phyloP scores from a whole-genome alignment of 1,140 invertebrate species.

The Cotesia glomerata region DNA sequence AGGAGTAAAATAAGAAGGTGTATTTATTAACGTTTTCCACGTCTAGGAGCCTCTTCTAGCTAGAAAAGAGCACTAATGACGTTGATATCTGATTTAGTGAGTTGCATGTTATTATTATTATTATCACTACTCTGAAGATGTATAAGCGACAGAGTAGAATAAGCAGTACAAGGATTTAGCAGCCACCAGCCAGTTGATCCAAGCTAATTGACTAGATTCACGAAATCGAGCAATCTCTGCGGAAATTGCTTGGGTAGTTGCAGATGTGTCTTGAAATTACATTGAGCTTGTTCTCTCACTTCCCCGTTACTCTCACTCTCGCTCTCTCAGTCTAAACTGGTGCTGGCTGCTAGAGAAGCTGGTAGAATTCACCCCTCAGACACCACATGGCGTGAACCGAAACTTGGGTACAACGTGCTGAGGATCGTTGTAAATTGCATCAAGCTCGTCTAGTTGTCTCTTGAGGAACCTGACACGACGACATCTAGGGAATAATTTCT shows the following conservation, averaged over 20 bases:
- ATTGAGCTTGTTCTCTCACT: not conserved
- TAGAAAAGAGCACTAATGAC: not conserved
- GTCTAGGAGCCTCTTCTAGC: too few relatives aligned
- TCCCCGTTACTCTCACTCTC: too few relatives aligned
- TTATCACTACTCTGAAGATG: too few relatives aligned
- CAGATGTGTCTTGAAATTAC: slow-evolving; percentile 9
- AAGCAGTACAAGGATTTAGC: not conserved
- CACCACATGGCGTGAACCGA: not conserved
- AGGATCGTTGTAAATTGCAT: not conserved
- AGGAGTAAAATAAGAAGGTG: not conserved
- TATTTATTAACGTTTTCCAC: not conserved
- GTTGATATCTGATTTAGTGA: not conserved
- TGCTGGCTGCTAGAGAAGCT: too few relatives aligned
- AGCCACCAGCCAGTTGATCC: not conserved
- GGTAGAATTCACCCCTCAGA: not conserved
- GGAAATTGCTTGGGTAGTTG: slow-evolving; percentile 1
- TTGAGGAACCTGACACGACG: not conserved
- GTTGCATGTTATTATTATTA: not conserved
- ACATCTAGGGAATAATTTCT: not conserved
- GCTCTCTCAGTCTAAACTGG: too few relatives aligned
- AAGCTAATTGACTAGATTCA: slow-evolving; percentile 6
- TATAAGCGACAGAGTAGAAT: too few relatives aligned
- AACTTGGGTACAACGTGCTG: not conserved
- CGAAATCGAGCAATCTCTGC: not conserved
- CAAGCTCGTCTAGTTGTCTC: not conserved